phyloP scores from a whole-genome alignment of 2,113 vertebrate genomes.

The Agapornis roseicollis region DNA sequence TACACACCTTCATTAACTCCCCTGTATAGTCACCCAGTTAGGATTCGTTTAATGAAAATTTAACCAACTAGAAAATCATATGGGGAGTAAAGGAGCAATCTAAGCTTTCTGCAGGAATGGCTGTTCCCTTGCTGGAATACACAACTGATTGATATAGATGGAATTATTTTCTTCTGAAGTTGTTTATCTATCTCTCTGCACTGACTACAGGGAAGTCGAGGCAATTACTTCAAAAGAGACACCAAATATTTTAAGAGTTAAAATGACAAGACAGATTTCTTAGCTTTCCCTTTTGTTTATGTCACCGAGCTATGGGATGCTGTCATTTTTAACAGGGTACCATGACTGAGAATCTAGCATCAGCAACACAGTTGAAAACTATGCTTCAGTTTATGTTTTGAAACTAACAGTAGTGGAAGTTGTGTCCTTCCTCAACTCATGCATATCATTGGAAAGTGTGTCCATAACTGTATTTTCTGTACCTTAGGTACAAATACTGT shows the following conservation, averaged over 20 bases:
- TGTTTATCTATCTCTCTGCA: constrained; percentile 29
- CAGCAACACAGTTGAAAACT: background rate
- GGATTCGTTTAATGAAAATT: constrained; percentile 25
- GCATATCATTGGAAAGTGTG: background rate
- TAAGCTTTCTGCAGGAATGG: constrained; percentile 42
- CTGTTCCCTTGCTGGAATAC: constrained; percentile 18
- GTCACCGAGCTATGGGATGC: background rate
- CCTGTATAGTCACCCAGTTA: background rate
- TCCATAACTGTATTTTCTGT: background rate
- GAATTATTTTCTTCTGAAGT: constrained; percentile 46
- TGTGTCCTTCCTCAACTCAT: background rate
- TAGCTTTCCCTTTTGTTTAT: background rate
- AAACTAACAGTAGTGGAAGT: background rate
- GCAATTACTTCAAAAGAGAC: constrained; percentile 24
- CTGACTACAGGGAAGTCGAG: background rate
- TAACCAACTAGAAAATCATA: background rate
- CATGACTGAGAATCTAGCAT: background rate
- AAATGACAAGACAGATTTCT: background rate
- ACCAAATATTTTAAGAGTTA: constrained; percentile 40
- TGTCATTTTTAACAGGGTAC: background rate
- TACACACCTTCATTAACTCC: constrained; percentile 45
- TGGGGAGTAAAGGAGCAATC: constrained; percentile 17
- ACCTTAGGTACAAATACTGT: background rate
- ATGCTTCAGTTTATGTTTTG: background rate
- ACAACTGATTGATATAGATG: background rate